These are phyloP conservation scores for Phalanger gymnotis DNA, from an alignment of 2,797 vertebrate species.

Conservation along the genomic window DNA sequence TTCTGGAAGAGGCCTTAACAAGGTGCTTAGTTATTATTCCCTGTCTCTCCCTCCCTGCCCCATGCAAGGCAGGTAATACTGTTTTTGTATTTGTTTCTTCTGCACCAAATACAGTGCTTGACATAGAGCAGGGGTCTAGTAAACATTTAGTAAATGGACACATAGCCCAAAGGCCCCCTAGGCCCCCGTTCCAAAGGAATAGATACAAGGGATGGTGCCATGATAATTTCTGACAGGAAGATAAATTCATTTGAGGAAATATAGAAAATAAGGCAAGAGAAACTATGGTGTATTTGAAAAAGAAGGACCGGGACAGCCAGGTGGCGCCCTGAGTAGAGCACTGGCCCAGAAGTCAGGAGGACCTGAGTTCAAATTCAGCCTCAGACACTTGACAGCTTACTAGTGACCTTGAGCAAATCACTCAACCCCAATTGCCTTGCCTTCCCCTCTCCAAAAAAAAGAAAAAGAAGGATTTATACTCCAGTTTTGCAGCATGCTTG, in stretches of 20 bases:
- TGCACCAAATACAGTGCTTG: neutral
- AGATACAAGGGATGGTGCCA: neutral
- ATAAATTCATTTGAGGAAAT: neutral
- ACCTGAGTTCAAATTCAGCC: no score
- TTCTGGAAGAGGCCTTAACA: neutral
- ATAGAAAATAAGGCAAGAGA: neutral
- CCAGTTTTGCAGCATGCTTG: neutral
- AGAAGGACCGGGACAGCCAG: neutral
- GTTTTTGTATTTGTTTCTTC: neutral
- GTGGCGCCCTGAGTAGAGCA: no score
- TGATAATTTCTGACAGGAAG: neutral
- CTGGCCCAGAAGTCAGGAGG: no score
- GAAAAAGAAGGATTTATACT: neutral
- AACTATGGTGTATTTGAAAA: neutral
- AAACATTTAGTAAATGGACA: neutral
- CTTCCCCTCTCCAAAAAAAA: no score
- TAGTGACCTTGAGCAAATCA: no score
- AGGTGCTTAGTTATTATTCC: neutral
- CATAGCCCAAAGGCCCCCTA: neutral
- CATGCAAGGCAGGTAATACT: neutral
- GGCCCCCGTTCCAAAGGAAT: neutral
- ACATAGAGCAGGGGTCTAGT: neutral
- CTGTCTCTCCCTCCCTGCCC: neutral
- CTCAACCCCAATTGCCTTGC: no score
- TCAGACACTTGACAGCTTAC: no score